Conservation (phyloP, 2,888 invertebrate genomes). For the Corythucha ciliata region DNA sequence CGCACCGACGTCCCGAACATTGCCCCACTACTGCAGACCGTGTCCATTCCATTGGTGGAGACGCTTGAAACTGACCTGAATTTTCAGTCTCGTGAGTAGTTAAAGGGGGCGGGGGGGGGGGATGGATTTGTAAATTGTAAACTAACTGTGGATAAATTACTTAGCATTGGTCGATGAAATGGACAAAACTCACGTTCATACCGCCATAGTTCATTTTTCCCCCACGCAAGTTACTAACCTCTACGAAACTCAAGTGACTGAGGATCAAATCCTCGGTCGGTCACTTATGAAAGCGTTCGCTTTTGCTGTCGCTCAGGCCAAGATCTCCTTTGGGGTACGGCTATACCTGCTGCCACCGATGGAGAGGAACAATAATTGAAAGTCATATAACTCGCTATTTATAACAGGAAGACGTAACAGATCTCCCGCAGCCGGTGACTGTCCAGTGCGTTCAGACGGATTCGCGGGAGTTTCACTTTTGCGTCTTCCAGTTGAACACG, state of each 20-base stretch:
- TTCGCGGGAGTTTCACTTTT: conserved; percentile 67
- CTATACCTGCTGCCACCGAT: too few relatives aligned
- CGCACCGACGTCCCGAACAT: conserved; percentile 54
- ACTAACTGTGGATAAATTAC: not conserved
- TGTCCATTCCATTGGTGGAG: conserved; percentile 46
- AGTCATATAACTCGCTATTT: not conserved
- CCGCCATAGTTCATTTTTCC: conserved; percentile 64
- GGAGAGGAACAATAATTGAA: too few relatives aligned
- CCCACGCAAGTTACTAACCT: conserved; percentile 55
- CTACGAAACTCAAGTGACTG: conserved; percentile 58
- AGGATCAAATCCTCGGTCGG: conserved; percentile 57
- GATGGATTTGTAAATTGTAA: too few relatives aligned
- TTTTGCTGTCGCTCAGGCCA: conserved; percentile 64
- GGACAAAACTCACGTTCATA: conserved; percentile 58
- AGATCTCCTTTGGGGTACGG: conserved; percentile 17
- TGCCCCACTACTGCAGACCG: conserved; percentile 62
- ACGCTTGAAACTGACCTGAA: not conserved
- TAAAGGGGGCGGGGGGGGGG: too few relatives aligned
- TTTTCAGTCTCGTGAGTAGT: not conserved
- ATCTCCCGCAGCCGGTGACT: conserved; percentile 65
- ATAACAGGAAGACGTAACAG: conserved; percentile 50
- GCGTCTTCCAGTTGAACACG: conserved; percentile 74
- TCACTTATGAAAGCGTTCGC: conserved; percentile 65
- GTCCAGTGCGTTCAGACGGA: conserved; percentile 77
- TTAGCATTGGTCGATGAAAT: conserved; percentile 22